These are phyloP conservation scores for Macrobrachium nipponense DNA, from an alignment of 1,140 invertebrate genomes.

Conservation along the genomic window DNA sequence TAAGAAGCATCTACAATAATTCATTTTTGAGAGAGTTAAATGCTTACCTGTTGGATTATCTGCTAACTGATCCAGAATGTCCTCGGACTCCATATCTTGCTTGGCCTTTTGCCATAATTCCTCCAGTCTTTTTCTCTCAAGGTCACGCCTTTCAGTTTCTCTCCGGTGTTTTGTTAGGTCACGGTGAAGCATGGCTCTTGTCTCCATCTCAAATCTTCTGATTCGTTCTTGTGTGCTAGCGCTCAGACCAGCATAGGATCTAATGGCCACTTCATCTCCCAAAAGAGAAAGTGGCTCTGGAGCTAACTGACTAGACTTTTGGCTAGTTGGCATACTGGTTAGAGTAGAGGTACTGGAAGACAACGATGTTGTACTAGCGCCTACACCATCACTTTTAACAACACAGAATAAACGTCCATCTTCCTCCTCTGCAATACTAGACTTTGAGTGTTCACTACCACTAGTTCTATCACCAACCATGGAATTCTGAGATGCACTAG, in stretches of 20 bases:
- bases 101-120: slow-evolving; percentile 75
- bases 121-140: slow-evolving; percentile 74
- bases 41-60: slow-evolving; percentile 69
- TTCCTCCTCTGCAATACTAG: slow-evolving; percentile 33
- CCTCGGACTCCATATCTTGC: slow-evolving; percentile 76
- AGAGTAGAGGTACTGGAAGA: slow-evolving; percentile 12
- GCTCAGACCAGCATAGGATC: slow-evolving; percentile 74
- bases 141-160: slow-evolving; percentile 69
- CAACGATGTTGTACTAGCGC: slow-evolving; percentile 12
- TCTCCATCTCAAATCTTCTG: slow-evolving; percentile 79
- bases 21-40: slow-evolving; percentile 1
- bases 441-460: slow-evolving; percentile 30
- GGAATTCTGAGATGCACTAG: slow-evolving; percentile 37
- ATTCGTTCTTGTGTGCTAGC: slow-evolving; percentile 76
- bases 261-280: slow-evolving; percentile 72
- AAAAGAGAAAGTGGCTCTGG: slow-evolving; percentile 65
- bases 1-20: background rate
- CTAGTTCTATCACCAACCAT: slow-evolving; percentile 48
- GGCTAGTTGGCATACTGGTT: slow-evolving; percentile 8
- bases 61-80: slow-evolving; percentile 73
- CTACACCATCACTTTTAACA: slow-evolving; percentile 29
- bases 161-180: slow-evolving; percentile 53
- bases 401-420: slow-evolving; percentile 27
- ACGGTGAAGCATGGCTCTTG: slow-evolving; percentile 75
- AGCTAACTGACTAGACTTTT: slow-evolving; percentile 46